phyloP scores from a whole-genome alignment of 1,140 invertebrate species.

The Drosophila leontia region DNA sequence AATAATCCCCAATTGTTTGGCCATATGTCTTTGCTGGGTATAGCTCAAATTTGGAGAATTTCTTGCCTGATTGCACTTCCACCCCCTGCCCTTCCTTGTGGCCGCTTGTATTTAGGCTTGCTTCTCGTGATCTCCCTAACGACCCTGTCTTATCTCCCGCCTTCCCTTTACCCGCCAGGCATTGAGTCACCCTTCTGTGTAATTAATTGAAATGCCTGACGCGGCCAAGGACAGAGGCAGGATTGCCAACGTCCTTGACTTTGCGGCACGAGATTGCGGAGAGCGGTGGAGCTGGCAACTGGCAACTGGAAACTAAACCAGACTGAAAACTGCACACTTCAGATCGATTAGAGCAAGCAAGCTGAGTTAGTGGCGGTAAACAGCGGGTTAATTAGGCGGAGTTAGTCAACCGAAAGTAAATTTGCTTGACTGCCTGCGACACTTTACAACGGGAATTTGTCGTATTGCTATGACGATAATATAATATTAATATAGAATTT shows the following conservation, averaged over 20 bases:
- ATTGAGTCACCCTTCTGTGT: neutral
- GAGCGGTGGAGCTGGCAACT: neutral
- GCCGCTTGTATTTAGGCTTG: slow-evolving; percentile 16
- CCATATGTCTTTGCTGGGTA: neutral
- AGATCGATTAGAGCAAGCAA: slow-evolving; percentile 10
- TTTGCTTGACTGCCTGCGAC: neutral
- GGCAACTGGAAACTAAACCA: neutral
- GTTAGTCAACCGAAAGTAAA: neutral
- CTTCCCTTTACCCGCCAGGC: neutral
- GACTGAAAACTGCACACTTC: slow-evolving; percentile 5
- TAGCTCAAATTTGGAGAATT: neutral
- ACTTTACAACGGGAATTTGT: neutral
- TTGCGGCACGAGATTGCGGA: slow-evolving; percentile 11
- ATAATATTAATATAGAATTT: no score
- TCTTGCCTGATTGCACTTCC: slow-evolving; percentile 8
- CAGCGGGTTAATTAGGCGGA: neutral
- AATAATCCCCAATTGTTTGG: neutral
- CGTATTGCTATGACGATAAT: neutral
- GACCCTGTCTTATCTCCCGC: neutral
- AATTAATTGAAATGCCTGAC: slow-evolving; percentile 48
- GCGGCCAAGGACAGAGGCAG: slow-evolving; percentile 34
- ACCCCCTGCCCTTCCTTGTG: slow-evolving; percentile 1
- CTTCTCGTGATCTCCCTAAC: slow-evolving; percentile 17
- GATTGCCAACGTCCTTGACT: slow-evolving; percentile 28
- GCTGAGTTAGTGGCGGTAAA: neutral